Evolutionary conservation across 2,888 invertebrate genomes (phyloP), one percentile per base, ranked within the genome.

Genomic region (Lepidocyrtoides sp.): DNA sequence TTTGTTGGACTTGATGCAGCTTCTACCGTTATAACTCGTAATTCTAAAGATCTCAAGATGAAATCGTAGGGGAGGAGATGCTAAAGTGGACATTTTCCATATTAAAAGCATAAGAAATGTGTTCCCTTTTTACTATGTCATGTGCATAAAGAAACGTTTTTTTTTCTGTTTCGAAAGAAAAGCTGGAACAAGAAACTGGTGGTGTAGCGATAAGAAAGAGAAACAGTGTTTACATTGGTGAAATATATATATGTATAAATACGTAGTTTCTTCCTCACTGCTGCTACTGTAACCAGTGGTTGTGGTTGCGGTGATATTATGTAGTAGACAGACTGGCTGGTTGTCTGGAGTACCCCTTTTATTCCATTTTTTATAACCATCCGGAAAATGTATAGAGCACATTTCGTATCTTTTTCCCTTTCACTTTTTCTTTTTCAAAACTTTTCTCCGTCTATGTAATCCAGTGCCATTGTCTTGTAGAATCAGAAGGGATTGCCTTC

Each of bases 81-180:
- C 41, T 36, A 26, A 51, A 79, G 87, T 87, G 79, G 87, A 79
- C 77, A 75, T 79, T 87, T 87, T 87, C 60, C 87, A 79, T 79
- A 87, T 66, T 79, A 87, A 63, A 36, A 44, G 41, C n/a, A 51
- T 48, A 85, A 36, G 29, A 63, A 79, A 48, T 79, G 51, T 77
- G 17, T 14, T 54, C 66, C 48, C 29, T 44, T 57, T 85, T 86
- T 17, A 36, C 32, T 48, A 48, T 86, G 77, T 77, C 86, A 75
- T 86, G 63, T 77, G 72, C 86, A 86, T 66, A 36, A 75, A 77
- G 54, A 77, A 26, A 77, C 77, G 4, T 84, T 54, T 20, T 36
- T 23, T 75, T 26, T 57, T 10, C 23, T 32, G 32, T 32, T 17
- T 29, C 10, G 32, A 54, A 20, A 23, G 29, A 14, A 44, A 72